These are phyloP conservation scores for Cylloceria caligata DNA, from an alignment of 2,888 invertebrate genomes.

Conservation along the genomic window DNA sequence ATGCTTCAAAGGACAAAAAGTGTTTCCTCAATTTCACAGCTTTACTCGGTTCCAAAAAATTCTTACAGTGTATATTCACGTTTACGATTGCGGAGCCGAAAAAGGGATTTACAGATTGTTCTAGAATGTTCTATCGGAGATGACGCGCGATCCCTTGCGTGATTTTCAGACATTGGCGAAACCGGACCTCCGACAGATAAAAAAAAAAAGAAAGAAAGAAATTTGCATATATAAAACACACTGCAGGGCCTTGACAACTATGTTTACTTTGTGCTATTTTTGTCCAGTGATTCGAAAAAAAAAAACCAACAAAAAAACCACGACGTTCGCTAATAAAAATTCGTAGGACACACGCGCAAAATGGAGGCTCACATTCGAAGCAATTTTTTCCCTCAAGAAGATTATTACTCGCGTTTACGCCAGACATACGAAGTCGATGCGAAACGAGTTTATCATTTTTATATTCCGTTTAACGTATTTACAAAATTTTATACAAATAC, in stretches of 20 bases:
- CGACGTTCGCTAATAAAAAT: constrained; percentile 46
- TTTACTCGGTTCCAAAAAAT: too few relatives aligned
- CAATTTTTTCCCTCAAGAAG: neutral
- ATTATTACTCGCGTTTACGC: neutral
- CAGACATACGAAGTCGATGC: neutral
- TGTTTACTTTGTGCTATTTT: constrained; percentile 67
- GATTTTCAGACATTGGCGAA: constrained; percentile 37
- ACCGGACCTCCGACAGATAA: constrained; percentile 57
- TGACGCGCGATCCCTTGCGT: constrained; percentile 37
- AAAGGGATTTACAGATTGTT: constrained; percentile 31
- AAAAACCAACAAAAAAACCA: constrained; percentile 18
- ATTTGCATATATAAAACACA: constrained; percentile 55
- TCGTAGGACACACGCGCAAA: constrained; percentile 16
- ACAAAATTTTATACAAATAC: too few relatives aligned
- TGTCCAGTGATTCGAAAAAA: constrained; percentile 51
- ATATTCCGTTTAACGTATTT: neutral
- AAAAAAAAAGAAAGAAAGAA: constrained; percentile 11
- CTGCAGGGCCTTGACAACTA: constrained; percentile 62
- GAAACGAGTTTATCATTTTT: neutral
- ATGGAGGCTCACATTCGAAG: constrained; percentile 9
- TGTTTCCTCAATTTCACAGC: neutral
- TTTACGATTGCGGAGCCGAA: constrained; percentile 10
- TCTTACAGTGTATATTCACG: neutral
- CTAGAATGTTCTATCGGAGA: constrained; percentile 40
- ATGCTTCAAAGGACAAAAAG: neutral